Evolutionary conservation across 1,140 invertebrate genomes (phyloP), one percentile per base, ranked within the genome.

Genomic region (Drosophila malerkotliana): DNA sequence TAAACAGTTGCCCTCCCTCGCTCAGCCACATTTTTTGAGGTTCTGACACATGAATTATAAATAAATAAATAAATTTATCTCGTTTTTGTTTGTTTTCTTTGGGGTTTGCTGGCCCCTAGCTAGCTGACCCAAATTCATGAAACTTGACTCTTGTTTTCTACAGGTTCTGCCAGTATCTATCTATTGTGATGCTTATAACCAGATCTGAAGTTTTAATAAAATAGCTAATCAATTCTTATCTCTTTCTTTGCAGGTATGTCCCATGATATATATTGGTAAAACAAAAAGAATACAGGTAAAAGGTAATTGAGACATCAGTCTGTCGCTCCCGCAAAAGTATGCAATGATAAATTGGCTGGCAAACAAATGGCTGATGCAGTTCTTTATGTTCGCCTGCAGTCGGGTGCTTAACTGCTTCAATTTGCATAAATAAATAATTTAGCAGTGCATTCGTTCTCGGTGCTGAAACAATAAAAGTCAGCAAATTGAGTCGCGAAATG

Each of bases 381-480:
- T 82, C 69, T 78, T 44, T 44, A 18, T 75, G 71, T 62, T 32
- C 26, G 30, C 58, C 52, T 44, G 63, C 63, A 44, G 41, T 18
- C 14, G 41, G 67, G 54, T 57, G 66, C 57, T 87, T 88, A 87
- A 87, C 82, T 87, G 82, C 71, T 88, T 87, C 72, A 82, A 87
- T 87, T 87, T 83, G 82, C 82, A 87, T 87, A 87, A 87, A 87
- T 87, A 87, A 87, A 87, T 87, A 87, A 87, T 87, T 87, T 82
- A 87, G 63, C 75, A 66, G 62, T 66, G 68, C 74, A 68, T 63
- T 62, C 49, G 66, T 71, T 62, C 54, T 62, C 54, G 57, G 62
- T 28, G 72, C 72, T 77, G 64, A 71, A 60, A 82, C 78, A 85
- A 87, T 78, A 87, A 88, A 77, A 83, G 62, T 32, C 75, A 76